These are phyloP conservation scores for Ditylenchus weischeri DNA, from an alignment of 2,888 invertebrate genomes.

Conservation along the genomic window DNA sequence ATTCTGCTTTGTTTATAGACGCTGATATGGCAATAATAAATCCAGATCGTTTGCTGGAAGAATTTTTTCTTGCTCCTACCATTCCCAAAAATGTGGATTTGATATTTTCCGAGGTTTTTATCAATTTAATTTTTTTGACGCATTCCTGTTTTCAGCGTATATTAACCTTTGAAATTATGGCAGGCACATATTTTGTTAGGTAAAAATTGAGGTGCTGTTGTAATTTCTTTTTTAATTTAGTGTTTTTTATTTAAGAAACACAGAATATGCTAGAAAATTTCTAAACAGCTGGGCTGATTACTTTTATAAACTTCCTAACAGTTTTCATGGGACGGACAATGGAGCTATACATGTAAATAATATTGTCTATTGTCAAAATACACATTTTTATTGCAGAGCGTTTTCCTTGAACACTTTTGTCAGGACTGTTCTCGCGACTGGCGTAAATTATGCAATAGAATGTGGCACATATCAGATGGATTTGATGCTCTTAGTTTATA, in stretches of 20 bases:
- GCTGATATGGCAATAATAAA: slow-evolving; percentile 46
- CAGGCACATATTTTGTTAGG: slow-evolving; percentile 44
- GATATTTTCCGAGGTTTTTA: slow-evolving; percentile 44
- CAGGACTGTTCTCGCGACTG: slow-evolving; percentile 14
- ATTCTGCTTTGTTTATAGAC: slow-evolving; percentile 43
- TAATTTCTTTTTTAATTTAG: too few relatives aligned
- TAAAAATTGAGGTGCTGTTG: slow-evolving; percentile 1
- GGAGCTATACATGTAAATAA: slow-evolving; percentile 45
- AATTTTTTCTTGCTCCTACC: slow-evolving; percentile 32
- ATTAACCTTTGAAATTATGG: slow-evolving; percentile 55
- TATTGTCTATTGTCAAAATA: slow-evolving; percentile 7
- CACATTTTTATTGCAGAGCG: slow-evolving; percentile 1
- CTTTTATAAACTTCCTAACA: slow-evolving; percentile 30
- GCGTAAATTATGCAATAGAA: slow-evolving; percentile 23
- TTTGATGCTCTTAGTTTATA: slow-evolving; percentile 42
- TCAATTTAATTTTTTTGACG: too few relatives aligned
- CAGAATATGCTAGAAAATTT: slow-evolving; percentile 28
- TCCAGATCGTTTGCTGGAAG: slow-evolving; percentile 43
- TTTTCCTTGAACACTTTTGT: slow-evolving; percentile 33
- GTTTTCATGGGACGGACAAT: slow-evolving; percentile 44
- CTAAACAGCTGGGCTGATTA: slow-evolving; percentile 37
- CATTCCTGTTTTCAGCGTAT: slow-evolving; percentile 29
- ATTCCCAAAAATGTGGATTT: slow-evolving; percentile 30
- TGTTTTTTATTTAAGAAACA: slow-evolving; percentile 24
- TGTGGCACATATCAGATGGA: slow-evolving; percentile 35